Base-by-base conservation (phyloP, 2,888 invertebrate genomes). In the Drosophila paranaensis region DNA sequence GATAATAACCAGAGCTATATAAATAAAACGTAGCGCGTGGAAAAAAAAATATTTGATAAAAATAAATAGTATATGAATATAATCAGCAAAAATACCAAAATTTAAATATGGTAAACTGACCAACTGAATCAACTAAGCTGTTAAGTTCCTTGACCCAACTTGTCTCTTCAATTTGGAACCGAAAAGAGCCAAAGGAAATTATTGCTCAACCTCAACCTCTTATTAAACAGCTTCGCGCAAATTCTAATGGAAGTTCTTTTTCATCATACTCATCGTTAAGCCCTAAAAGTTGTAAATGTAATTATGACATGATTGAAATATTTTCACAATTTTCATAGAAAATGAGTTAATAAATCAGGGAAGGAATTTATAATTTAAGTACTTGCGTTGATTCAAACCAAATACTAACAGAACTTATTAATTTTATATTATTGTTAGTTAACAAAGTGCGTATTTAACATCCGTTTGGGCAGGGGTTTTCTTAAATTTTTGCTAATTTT, bases 1-100 rank as follows among this genome's bases (percentile, higher is more conserved):
- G 55, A 46, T 63, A 56, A 63, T 51, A 45, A 42, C 27, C n/a
- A 14, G 25, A 37, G 6, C 43, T n/a, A 45, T 56, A 45, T n/a
- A 20, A 30, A 13, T 30, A 27, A 20, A 55, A 50, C 20, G 39
- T 13, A 20, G 40, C 25, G 11, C 11, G 13, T 2, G 27, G 13
- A 11, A 30, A 40, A 40, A 33, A 33, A 13, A 20, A 33, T 56
- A 6, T 14, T 25, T 27, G 25, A 33, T 25, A 11, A 20, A 43
- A 25, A 57, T 43, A 35, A 6, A 46, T 1, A 25, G 2, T n/a
- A n/a, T 48, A 16, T 11, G 16, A 16, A 33, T 6, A 33, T 33
- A 20, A 20, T 20, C 6, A 14, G 20, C 20, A 25, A 20, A 53
- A n/a, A 2, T 14, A n/a, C 2, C 14, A 8, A 1, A 10, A 8